Percentiles rank a stretch among this genome's conserved stretches.
Evolutionary conservation across 2,113 vertebrate genomes (phyloP).

Genomic region (Chloroceryle aenea): DNA sequence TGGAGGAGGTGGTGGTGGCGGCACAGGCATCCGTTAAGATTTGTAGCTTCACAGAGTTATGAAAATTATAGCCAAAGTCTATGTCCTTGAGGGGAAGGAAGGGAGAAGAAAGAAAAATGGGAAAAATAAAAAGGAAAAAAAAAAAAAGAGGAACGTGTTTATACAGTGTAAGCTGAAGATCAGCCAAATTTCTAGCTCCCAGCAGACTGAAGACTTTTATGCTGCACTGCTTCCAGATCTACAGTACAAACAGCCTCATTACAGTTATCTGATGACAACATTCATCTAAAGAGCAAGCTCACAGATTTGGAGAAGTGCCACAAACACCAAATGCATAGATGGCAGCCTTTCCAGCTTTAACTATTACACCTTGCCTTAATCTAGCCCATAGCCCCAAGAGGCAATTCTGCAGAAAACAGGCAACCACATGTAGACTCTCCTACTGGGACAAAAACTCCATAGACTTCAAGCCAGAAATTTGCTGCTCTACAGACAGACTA

Average conservation of each 20-base stretch:
- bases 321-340: background rate
- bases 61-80: slow-evolving; percentile 6
- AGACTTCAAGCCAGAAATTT: background rate
- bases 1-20: slow-evolving; percentile 48
- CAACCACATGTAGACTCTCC: background rate
- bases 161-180: background rate
- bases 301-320: slow-evolving; percentile 36
- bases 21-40: slow-evolving; percentile 76
- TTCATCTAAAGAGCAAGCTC: slow-evolving; percentile 40
- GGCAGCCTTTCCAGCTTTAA: background rate
- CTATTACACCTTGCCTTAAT: background rate
- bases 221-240: background rate
- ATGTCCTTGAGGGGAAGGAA: background rate
- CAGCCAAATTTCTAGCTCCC: background rate
- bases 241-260: background rate
- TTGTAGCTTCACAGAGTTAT: slow-evolving; percentile 20
- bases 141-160: background rate
- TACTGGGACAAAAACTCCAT: background rate
- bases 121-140: background rate
- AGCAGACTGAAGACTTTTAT: slow-evolving; percentile 28
- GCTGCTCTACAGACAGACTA: background rate
- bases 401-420: background rate
- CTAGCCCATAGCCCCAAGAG: background rate
- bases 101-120: background rate
- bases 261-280: slow-evolving; percentile 30